Evolutionary conservation across 1,140 invertebrate species (phyloP).

Genomic region (Plectus sambesii): DNA sequence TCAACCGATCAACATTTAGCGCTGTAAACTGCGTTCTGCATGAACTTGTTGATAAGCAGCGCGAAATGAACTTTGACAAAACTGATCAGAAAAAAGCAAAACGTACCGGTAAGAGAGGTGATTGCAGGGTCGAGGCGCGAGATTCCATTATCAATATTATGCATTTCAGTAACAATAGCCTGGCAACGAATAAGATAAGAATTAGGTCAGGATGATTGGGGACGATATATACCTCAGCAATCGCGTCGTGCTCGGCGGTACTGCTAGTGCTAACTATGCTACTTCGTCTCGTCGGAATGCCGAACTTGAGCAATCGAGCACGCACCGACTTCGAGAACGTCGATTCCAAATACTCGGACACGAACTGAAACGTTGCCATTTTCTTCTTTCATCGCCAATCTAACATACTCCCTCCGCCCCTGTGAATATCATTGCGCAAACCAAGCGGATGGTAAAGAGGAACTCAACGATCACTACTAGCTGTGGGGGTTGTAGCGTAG

Average conservation of each 20-base stretch:
- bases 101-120: conserved; percentile 18
- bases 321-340: conserved; percentile 22
- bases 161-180: conserved; percentile 19
- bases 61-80: conserved; percentile 14
- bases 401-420: conserved; percentile 4
- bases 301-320: conserved; percentile 10
- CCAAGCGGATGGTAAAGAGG: no score
- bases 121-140: conserved; percentile 8
- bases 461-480: no score
- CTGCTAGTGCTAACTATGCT: conserved; percentile 5
- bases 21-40: conserved; percentile 15
- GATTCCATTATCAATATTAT: conserved; percentile 16
- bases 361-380: conserved; percentile 13
- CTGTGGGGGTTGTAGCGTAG: no score
- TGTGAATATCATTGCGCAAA: no score
- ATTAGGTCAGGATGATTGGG: not conserved
- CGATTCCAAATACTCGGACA: conserved; percentile 25
- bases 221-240: conserved; percentile 12
- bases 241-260: conserved; percentile 6
- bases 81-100: not conserved
- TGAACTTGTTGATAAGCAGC: conserved; percentile 13
- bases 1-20: conserved; percentile 18
- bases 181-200: conserved; percentile 6
- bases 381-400: not conserved
- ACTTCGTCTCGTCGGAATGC: no score